These are phyloP conservation scores for Hymenopus coronatus DNA, from an alignment of 2,888 invertebrate species.

Conservation along the genomic window DNA sequence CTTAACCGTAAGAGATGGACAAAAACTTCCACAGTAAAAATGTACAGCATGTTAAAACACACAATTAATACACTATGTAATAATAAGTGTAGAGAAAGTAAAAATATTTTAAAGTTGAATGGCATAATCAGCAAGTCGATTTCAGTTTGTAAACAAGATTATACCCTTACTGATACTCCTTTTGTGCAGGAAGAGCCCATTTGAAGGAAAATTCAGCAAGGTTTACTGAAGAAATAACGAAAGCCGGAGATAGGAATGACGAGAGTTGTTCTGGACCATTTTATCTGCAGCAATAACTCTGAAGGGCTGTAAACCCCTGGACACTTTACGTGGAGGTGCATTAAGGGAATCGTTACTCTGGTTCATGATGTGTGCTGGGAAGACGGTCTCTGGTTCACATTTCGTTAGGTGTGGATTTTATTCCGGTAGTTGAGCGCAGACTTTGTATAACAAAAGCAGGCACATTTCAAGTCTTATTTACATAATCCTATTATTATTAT, in stretches of 20 bases:
- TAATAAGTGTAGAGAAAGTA: no score
- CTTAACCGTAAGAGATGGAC: no score
- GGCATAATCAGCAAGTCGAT: no score
- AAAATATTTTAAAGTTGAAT: no score
- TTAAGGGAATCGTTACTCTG: neutral
- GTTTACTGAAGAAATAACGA: neutral
- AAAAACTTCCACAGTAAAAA: no score
- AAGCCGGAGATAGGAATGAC: neutral
- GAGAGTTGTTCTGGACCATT: neutral
- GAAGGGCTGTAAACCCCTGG: neutral
- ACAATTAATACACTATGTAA: no score
- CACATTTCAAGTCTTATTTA: no score
- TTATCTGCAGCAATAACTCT: neutral
- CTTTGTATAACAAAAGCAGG: no score
- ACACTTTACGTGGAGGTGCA: neutral
- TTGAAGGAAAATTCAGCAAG: neutral
- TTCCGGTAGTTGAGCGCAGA: neutral
- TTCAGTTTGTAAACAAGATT: no score
- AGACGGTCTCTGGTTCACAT: neutral
- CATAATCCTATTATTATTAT: no score
- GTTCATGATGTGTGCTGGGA: neutral
- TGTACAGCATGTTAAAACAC: no score
- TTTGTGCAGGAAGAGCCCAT: neutral
- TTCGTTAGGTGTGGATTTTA: neutral
- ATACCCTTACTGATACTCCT: no score